Conservation (phyloP, 2,888 invertebrate species). For the Cryptophagus acutangulus region DNA sequence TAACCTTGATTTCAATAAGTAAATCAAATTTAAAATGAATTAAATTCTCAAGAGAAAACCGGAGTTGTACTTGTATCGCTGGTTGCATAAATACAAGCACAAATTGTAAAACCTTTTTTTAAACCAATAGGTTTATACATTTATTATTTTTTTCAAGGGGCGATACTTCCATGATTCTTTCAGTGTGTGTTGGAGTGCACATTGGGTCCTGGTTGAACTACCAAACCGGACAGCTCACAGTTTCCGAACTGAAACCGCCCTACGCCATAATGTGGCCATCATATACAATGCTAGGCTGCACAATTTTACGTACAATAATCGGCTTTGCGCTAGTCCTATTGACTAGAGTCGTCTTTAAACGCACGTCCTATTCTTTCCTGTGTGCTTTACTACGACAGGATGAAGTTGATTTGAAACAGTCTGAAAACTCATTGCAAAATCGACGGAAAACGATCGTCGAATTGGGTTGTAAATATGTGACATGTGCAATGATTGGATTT, state of each 20-base stretch:
- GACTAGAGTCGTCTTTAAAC: slow-evolving; percentile 64
- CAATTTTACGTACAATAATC: slow-evolving; percentile 64
- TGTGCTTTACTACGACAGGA: slow-evolving; percentile 67
- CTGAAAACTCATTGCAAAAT: slow-evolving; percentile 62
- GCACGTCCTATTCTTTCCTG: slow-evolving; percentile 62
- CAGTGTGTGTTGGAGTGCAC: slow-evolving; percentile 73
- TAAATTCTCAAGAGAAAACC: no score
- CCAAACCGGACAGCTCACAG: slow-evolving; percentile 67
- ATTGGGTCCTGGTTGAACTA: slow-evolving; percentile 81
- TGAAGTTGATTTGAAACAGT: slow-evolving; percentile 60
- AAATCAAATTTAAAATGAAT: no score
- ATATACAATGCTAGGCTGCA: slow-evolving; percentile 62
- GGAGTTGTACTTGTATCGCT: no score
- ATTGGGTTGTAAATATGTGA: slow-evolving; percentile 76
- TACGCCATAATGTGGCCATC: slow-evolving; percentile 78
- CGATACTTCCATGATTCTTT: slow-evolving; percentile 84
- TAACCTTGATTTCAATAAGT: no score
- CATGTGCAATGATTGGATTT: slow-evolving; percentile 75
- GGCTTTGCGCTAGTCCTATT: slow-evolving; percentile 72
- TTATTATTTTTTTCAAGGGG: slow-evolving; percentile 60
- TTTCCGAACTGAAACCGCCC: slow-evolving; percentile 56
- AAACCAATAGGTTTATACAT: background rate
- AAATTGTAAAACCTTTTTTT: slow-evolving; percentile 6
- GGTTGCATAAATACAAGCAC: no score
- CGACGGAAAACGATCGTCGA: slow-evolving; percentile 73